Conservation (phyloP, 2,888 invertebrate genomes). For the Pseudolycoriella hygida region DNA sequence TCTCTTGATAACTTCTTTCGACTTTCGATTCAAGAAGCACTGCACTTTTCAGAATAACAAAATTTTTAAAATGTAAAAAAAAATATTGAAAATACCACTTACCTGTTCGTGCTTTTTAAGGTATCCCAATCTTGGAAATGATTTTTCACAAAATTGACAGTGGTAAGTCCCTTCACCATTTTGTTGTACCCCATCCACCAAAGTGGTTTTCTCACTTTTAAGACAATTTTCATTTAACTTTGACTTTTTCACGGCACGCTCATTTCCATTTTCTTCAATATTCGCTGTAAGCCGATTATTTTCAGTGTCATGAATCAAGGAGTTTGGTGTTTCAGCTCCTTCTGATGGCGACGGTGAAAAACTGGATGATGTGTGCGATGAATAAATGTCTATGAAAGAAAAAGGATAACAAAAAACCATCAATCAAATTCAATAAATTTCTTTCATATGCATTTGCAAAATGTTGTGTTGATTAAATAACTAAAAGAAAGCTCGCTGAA, state of each 20-base stretch:
- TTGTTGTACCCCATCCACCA: not conserved
- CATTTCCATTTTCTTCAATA: conserved; percentile 5
- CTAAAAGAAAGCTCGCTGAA: too few relatives aligned
- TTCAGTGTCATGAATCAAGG: conserved; percentile 13
- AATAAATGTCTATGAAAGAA: conserved; percentile 26
- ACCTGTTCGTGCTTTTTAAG: conserved; percentile 89
- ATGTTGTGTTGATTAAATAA: too few relatives aligned
- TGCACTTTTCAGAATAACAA: too few relatives aligned
- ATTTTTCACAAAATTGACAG: conserved; percentile 83
- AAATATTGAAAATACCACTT: too few relatives aligned
- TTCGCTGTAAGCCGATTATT: conserved; percentile 3
- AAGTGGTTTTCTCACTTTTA: conserved; percentile 1
- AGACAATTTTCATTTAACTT: conserved; percentile 4
- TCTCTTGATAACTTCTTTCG: too few relatives aligned
- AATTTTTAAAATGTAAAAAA: too few relatives aligned
- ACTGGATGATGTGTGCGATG: conserved; percentile 29
- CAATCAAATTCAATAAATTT: not conserved
- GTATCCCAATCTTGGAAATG: conserved; percentile 71
- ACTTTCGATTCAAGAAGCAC: too few relatives aligned
- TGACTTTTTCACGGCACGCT: not conserved
- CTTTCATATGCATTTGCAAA: not conserved
- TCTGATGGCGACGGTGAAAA: conserved; percentile 30
- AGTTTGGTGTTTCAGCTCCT: conserved; percentile 27
- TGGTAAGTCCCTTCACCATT: conserved; percentile 55
- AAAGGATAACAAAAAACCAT: not conserved